Base-by-base conservation (phyloP, 2,797 vertebrate species). In the Esox masquinongy region DNA sequence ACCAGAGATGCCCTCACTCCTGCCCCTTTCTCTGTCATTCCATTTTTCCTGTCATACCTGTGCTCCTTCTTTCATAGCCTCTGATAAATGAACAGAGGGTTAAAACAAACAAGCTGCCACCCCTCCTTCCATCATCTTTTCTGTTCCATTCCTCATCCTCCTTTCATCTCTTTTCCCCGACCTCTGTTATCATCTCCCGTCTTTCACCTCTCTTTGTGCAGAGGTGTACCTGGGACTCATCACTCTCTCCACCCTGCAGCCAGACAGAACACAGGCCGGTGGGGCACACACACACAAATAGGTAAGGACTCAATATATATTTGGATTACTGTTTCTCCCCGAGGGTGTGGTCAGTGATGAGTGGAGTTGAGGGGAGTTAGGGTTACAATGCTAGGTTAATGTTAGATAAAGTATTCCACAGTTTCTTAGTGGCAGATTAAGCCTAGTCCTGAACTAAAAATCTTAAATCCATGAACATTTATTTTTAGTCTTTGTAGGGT, bases 301-400 rank as follows among this genome's bases (percentile, higher is more conserved):
- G 91, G 92, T 93, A 92, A 72, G 88, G 70, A 68, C 11, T 12
- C 34, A 12, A 16, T 3, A 24, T 59, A 68, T n/a, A 15, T 34
- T 1, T 36, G 31, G 24, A 19, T 74, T 12, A 69, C 77, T 76
- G 76, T 17, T 71, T 47, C 73, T 4, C 72, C 73, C 14, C 5
- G 12, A 24, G 6, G 0, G 51, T 73, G 6, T 63, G 53, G 14
- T 43, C 8, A 73, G 31, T 71, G 49, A 16, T 53, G 2, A 47
- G 17, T 34, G 26, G 4, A 8, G 29, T 56, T 70, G 2, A 47
- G 17, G n/a, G 26, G 4, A 8, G 29, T 56, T 70, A 6, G 19
- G 43, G 11, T 47, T n/a, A 47, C 14, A 4, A 24, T 26, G 24
- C 29, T 49, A n/a, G 39, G 24, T 66, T 34, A 29, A 47, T 14